Base-by-base conservation (phyloP, 2,113 vertebrate genomes). In the Sander lucioperca region DNA sequence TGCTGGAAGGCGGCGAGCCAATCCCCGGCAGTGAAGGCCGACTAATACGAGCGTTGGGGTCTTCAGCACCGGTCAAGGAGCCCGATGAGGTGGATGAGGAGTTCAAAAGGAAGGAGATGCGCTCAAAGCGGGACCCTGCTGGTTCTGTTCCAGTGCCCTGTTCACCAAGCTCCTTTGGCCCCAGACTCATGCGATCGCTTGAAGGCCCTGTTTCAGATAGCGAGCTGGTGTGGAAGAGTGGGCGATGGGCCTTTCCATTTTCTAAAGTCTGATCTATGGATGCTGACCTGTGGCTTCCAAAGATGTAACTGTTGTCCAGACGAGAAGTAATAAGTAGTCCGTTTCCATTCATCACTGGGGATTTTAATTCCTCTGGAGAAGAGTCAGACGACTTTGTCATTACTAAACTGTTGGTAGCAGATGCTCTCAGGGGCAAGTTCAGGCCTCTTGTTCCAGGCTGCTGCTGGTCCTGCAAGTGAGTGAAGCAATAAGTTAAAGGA, bases 231-330 rank as follows among this genome's bases (percentile, higher is more conserved):
- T 82, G 85, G 74, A 86, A 84, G n/a, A 93, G 19, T 0, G 86
- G 6, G 5, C 71, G 78, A 2, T 84, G 80, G 45, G 54, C 0
- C 0, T 63, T 51, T 3, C 78, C 81, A 3, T 92, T 95, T 15
- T 95, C 94, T 25, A 3, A 6, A 0, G 51, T 36, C 70, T 50
- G 86, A 27, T 80, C 86, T 1, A 6, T 71, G 61, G 86, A 86
- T 74, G 74, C 13, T 5, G 89, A 63, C 64, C 87, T 65, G 87
- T 59, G 75, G 83, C 80, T 91, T 19, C 95, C 88, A 50, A 97
- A 98, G 76, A 99, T 94, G 73, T 97, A 23, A 3, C 97, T 99
- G 86, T 92, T 95, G 64, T 96, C 96, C 15, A 99, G 94, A 1
- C 97, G 96, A 0, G 98, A 99, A 1, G 62, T 0, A 54, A 43